Evolutionary conservation across 2,797 vertebrate genomes (phyloP), one percentile per base, ranked within the genome.

Genomic region (Pantherophis alleghaniensis): DNA sequence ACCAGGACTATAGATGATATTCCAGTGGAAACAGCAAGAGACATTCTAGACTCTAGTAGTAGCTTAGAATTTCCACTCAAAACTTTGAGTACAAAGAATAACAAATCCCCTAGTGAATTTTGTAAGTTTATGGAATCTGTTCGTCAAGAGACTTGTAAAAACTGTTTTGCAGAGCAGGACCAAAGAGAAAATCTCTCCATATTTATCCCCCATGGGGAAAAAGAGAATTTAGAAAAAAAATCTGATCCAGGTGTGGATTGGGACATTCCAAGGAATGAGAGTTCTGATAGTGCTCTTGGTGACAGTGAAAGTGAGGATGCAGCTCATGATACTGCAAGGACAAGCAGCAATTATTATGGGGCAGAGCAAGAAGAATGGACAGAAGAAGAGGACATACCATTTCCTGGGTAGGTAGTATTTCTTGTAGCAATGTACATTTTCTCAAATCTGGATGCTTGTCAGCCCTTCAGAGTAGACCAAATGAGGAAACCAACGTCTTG

Each of bases 211-310:
- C 98, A 97, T 96, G 98, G 97, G 95, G 98, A 98, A 95, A 97
- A 97, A 96, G 98, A 97, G 96, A 98, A 97, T 74, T 93, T 97
- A 96, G 99, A 98, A 96, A 98, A 98, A 96, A 99, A 99, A 95
- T 97, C 91, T 0, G 93, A 96, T 63, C 97, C 98, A 0, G 96
- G 98, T 95, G 98, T 97, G 66, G 99, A 99, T 93, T 99, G 99
- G 99, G 99, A 99, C 97, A 99, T 99, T 97, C 99, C 99, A 51
- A 98, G 99, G 96, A 99, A 99, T 74, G 99, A 99, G 98, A 99
- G 99, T 97, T 99, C 99, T 53, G 99, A 99, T 95, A 99, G 99
- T 89, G 99, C 99, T 9, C 97, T 99, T 93, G 99, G 99, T n/a
- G 99, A 99, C 98, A 99, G 99, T 1, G 99, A 99, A 97, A 99